These are phyloP conservation scores for Bugula neritina DNA, from an alignment of 2,888 invertebrate genomes.

Conservation along the genomic window DNA sequence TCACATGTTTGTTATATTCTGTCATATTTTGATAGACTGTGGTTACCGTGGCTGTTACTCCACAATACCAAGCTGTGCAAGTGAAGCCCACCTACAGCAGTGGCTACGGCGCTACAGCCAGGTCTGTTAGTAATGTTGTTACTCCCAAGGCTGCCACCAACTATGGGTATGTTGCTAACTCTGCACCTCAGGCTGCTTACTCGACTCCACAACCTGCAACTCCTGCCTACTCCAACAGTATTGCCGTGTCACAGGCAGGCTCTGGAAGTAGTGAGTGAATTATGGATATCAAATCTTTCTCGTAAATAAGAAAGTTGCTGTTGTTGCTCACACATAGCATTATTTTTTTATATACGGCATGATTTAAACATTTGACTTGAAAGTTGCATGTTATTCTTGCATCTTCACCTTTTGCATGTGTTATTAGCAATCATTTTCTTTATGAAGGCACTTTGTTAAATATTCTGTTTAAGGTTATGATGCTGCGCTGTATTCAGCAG, in stretches of 20 bases:
- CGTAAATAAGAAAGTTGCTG: no score
- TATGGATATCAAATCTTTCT: no score
- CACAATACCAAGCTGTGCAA: constrained; percentile 22
- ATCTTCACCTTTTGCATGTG: no score
- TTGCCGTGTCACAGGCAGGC: not conserved
- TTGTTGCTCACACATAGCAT: no score
- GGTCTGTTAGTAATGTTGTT: constrained; percentile 12
- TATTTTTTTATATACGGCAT: no score
- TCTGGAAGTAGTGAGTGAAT: not conserved
- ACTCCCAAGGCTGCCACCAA: constrained; percentile 9
- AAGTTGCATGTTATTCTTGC: no score
- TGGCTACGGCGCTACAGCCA: constrained; percentile 9
- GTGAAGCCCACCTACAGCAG: constrained; percentile 19
- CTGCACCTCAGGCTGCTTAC: not conserved
- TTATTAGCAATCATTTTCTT: no score
- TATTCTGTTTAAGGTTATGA: constrained; percentile 68
- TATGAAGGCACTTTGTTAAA: no score
- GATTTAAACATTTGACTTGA: no score
- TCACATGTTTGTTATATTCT: no score
- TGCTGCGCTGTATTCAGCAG: constrained; percentile 89
- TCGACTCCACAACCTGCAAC: not conserved
- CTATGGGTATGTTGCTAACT: constrained; percentile 11
- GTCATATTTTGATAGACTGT: not conserved
- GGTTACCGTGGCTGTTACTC: constrained; percentile 16
- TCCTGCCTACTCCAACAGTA: not conserved